A percentile compares a stretch with the other conserved stretches of the same genome.
Conservation (phyloP, 2,113 vertebrate species). For the Crotalus viridis region DNA sequence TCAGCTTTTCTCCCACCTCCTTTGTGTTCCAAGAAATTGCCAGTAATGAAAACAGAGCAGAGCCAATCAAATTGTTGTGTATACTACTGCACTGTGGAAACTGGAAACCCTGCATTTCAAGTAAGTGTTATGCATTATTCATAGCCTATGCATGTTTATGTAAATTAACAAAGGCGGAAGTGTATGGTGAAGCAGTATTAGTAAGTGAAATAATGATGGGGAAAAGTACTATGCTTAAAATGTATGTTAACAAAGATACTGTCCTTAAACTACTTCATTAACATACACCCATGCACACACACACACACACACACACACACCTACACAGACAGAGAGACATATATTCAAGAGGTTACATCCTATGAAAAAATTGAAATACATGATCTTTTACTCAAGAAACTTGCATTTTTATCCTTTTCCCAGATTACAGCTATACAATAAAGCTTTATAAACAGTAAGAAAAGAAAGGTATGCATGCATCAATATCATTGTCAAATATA, state of each 20-base stretch:
- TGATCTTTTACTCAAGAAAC: slow-evolving; percentile 33
- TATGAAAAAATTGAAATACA: slow-evolving; percentile 42
- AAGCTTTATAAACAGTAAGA: slow-evolving; percentile 17
- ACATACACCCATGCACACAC: not conserved
- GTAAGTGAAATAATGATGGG: slow-evolving; percentile 59
- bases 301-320: not conserved
- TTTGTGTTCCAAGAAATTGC: slow-evolving; percentile 72
- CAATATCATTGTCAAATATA: slow-evolving; percentile 7
- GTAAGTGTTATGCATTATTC: slow-evolving; percentile 69
- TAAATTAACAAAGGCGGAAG: slow-evolving; percentile 67
- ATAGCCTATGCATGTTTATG: slow-evolving; percentile 68
- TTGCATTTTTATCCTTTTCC: slow-evolving; percentile 46
- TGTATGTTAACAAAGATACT: not conserved
- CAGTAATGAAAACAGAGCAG: slow-evolving; percentile 72
- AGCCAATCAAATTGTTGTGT: slow-evolving; percentile 71
- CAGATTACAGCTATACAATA: slow-evolving; percentile 34
- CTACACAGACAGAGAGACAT: not conserved
- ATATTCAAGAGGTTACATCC: not conserved
- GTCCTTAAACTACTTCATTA: slow-evolving; percentile 31
- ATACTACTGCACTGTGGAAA: slow-evolving; percentile 61
- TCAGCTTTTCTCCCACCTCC: slow-evolving; percentile 64
- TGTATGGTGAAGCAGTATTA: slow-evolving; percentile 57
- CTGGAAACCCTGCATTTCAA: slow-evolving; percentile 69
- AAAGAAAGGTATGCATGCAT: not conserved
- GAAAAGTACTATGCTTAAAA: slow-evolving; percentile 56